A percentile compares a stretch with the other conserved stretches of the same genome.
Conservation (phyloP, 2,888 invertebrate genomes). For the Tridacna crocea region DNA sequence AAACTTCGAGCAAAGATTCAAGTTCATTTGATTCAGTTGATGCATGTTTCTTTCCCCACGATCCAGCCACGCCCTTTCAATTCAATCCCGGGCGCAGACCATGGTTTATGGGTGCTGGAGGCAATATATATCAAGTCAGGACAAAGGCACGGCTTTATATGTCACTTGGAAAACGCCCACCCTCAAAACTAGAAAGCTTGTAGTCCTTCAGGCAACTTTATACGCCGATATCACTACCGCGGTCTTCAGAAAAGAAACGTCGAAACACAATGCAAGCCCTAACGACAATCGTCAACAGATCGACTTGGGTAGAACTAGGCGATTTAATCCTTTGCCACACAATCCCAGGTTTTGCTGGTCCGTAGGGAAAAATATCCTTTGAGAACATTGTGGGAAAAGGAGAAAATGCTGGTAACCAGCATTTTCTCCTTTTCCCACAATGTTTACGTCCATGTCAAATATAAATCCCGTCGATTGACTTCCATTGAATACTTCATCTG, state of each 20-base stretch:
- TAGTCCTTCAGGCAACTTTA: conserved; percentile 57
- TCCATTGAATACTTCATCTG: no score
- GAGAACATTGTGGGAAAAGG: no score
- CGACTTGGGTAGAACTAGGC: not conserved
- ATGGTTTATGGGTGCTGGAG: conserved; percentile 58
- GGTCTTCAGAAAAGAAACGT: conserved; percentile 18
- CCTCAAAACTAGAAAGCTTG: conserved; percentile 48
- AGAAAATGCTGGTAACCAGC: no score
- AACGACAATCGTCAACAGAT: not conserved
- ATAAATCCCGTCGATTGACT: no score
- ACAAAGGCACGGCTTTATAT: conserved; percentile 59
- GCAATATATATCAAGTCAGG: conserved; percentile 62
- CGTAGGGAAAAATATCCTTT: not conserved
- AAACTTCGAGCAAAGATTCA: not conserved
- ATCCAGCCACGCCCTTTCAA: conserved; percentile 46
- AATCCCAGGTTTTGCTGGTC: not conserved
- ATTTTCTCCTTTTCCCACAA: not conserved
- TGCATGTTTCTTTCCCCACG: conserved; percentile 44
- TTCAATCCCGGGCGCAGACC: conserved; percentile 50
- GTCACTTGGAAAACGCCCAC: conserved; percentile 59
- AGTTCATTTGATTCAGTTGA: conserved; percentile 28
- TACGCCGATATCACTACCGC: conserved; percentile 22
- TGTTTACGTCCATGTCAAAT: not conserved
- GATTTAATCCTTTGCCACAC: not conserved
- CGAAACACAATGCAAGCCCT: conserved; percentile 4